Conservation (phyloP, 2,888 invertebrate species). For the Metellina segmentata region DNA sequence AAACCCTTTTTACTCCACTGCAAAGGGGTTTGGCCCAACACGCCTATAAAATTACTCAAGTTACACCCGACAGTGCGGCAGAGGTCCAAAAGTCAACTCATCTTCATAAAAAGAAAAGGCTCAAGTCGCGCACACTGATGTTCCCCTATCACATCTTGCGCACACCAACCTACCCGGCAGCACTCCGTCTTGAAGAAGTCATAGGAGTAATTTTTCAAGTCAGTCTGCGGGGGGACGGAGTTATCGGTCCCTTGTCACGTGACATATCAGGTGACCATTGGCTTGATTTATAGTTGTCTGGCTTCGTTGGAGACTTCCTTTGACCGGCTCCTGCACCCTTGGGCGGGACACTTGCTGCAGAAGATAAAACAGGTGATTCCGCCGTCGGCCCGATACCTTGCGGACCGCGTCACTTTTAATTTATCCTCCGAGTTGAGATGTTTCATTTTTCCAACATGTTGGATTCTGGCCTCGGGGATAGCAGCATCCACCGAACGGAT, state of each 20-base stretch:
- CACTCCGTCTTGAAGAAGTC: neutral
- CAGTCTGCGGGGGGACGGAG: constrained; percentile 14
- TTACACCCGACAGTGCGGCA: constrained; percentile 12
- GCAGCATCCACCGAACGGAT: neutral
- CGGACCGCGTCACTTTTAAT: constrained; percentile 60
- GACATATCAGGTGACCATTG: constrained; percentile 76
- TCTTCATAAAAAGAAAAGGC: neutral
- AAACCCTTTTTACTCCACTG: neutral
- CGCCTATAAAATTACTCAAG: neutral
- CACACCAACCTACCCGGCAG: neutral
- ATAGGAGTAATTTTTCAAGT: constrained; percentile 64
- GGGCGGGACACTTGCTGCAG: constrained; percentile 58
- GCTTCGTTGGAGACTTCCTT: constrained; percentile 69
- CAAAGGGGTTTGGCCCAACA: neutral
- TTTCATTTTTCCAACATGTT: neutral
- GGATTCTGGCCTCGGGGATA: neutral
- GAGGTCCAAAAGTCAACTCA: constrained; percentile 41
- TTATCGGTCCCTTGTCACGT: constrained; percentile 74
- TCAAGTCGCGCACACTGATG: neutral
- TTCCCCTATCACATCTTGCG: neutral
- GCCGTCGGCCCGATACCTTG: constrained; percentile 7
- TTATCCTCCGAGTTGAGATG: constrained; percentile 23
- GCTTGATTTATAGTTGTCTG: constrained; percentile 76
- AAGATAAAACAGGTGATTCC: constrained; percentile 51
- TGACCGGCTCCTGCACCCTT: constrained; percentile 60